phyloP scores from a whole-genome alignment of 2,797 vertebrate genomes.

The Carapus acus region DNA sequence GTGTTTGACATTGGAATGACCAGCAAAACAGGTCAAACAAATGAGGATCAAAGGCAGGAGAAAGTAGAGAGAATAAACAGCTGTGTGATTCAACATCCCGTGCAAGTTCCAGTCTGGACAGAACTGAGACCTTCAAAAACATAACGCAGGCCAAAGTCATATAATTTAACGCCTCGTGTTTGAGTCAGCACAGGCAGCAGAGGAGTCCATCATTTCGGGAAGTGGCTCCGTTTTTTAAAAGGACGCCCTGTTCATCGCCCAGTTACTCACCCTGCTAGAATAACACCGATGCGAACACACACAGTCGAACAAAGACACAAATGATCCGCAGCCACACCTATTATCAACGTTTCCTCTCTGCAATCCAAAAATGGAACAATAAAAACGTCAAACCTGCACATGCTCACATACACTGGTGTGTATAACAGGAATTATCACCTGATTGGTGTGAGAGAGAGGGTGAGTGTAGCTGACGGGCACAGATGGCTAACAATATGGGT shows the following conservation, averaged over 20 bases:
- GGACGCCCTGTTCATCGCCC: constrained; percentile 9
- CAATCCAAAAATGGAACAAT: not conserved
- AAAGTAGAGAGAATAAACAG: constrained; percentile 5
- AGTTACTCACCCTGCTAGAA: constrained; percentile 5
- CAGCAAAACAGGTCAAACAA: not conserved
- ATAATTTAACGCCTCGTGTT: not conserved
- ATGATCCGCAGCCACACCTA: constrained; percentile 39
- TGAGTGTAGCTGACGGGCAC: constrained; percentile 44
- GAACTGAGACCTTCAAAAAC: constrained; percentile 4
- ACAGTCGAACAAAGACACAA: constrained; percentile 13
- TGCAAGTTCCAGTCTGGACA: constrained; percentile 20
- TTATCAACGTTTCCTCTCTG: not conserved
- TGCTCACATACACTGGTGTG: not conserved
- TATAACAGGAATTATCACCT: constrained; percentile 22
- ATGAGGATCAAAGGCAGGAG: no score
- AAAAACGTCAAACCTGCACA: not conserved
- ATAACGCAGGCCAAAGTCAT: constrained; percentile 19
- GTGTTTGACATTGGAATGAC: not conserved
- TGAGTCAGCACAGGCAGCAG: constrained; percentile 9
- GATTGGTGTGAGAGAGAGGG: constrained; percentile 18
- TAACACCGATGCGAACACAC: constrained; percentile 19
- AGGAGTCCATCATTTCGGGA: constrained; percentile 1
- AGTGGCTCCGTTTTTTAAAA: not conserved
- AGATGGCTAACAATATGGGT: constrained; percentile 71
- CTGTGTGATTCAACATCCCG: constrained; percentile 11